A percentile compares a stretch with the other conserved stretches of the same genome.
phyloP scores from a whole-genome alignment of 2,888 invertebrate species.

The Cephus nigrinus region DNA sequence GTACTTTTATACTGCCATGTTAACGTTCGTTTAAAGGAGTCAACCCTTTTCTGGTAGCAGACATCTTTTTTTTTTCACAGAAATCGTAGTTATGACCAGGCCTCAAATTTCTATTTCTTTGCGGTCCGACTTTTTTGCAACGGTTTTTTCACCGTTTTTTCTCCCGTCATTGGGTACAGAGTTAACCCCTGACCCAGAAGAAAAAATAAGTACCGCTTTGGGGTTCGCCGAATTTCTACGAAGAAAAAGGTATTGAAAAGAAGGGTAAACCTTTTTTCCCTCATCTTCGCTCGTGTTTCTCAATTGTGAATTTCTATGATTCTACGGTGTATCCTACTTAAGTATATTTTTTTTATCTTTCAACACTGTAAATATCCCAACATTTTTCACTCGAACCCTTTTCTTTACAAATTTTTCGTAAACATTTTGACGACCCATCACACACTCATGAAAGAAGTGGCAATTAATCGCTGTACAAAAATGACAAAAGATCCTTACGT shows the following conservation, averaged over 20 bases:
- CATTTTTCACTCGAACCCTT: not conserved
- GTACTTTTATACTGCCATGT: slow-evolving; percentile 17
- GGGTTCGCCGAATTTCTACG: not conserved
- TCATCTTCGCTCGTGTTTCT: too few relatives aligned
- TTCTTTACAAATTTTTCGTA: too few relatives aligned
- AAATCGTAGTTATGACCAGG: not conserved
- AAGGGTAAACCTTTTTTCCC: too few relatives aligned
- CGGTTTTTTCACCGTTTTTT: slow-evolving; percentile 24
- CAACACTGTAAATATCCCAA: not conserved
- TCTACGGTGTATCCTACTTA: not conserved
- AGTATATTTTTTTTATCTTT: not conserved
- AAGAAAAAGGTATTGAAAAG: not conserved
- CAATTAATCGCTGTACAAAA: too few relatives aligned
- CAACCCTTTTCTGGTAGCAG: slow-evolving; percentile 34
- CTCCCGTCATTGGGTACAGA: not conserved
- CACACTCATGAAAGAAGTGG: too few relatives aligned
- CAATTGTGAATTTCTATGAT: not conserved
- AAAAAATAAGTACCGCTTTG: slow-evolving; percentile 21
- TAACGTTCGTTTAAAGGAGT: slow-evolving; percentile 34
- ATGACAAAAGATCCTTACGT: too few relatives aligned
- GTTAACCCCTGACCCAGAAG: slow-evolving; percentile 26
- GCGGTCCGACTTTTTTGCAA: slow-evolving; percentile 14
- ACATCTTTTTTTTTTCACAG: slow-evolving; percentile 16
- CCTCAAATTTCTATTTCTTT: slow-evolving; percentile 25
- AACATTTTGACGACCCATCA: too few relatives aligned